Conservation (phyloP, 92 coral and sea anemone species). For the Bergia puertoricense region DNA sequence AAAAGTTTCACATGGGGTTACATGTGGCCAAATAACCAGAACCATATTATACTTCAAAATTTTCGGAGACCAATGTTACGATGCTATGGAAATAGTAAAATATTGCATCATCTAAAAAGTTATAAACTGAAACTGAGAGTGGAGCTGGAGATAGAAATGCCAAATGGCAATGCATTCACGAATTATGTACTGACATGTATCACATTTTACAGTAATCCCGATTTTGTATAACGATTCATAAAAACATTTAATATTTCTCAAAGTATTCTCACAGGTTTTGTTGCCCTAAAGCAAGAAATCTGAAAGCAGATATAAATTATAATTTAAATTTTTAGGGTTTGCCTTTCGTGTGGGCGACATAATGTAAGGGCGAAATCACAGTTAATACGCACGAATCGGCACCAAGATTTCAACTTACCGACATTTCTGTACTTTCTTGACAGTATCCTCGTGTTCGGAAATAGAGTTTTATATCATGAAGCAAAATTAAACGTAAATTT, state of each 20-base stretch:
- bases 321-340: neutral
- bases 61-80: neutral
- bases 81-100: neutral
- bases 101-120: neutral
- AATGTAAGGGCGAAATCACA: neutral
- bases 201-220: neutral
- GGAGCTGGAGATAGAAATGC: neutral
- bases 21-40: neutral
- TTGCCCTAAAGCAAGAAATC: neutral
- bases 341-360: slow-evolving; percentile 14
- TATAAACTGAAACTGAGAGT: neutral
- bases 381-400: neutral
- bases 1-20: neutral
- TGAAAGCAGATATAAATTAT: neutral
- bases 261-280: neutral
- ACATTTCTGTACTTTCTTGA: slow-evolving; percentile 21
- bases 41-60: neutral
- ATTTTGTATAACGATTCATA: neutral
- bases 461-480: neutral
- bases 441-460: slow-evolving; percentile 14
- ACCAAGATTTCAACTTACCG: slow-evolving; percentile 22
- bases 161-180: neutral
- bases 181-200: neutral
- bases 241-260: neutral
- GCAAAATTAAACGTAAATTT: neutral